phyloP scores from a whole-genome alignment of 2,113 vertebrate genomes.

The Toxotes jaculatrix region DNA sequence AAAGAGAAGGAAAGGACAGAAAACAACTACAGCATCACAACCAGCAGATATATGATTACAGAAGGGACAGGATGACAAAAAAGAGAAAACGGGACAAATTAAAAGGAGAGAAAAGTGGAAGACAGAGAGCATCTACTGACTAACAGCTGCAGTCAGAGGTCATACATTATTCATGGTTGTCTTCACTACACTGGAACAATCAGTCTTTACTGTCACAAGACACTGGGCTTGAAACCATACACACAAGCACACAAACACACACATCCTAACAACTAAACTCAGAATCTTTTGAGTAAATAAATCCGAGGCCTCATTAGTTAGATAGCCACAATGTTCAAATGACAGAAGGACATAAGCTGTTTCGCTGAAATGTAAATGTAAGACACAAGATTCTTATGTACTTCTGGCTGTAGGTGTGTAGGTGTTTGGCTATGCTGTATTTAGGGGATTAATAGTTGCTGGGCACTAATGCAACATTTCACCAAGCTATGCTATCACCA shows the following conservation, averaged over 20 bases:
- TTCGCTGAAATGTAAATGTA: neutral
- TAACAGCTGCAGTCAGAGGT: constrained; percentile 53
- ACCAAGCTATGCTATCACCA: no score
- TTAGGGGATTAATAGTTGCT: no score
- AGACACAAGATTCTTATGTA: neutral
- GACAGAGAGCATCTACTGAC: constrained; percentile 17
- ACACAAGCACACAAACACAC: neutral
- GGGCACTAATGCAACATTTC: no score
- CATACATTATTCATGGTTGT: constrained; percentile 61
- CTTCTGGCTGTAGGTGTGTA: neutral
- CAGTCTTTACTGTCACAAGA: constrained; percentile 41
- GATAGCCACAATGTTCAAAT: neutral
- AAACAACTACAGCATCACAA: neutral
- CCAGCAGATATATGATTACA: neutral
- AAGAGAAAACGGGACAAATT: neutral
- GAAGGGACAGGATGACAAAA: neutral
- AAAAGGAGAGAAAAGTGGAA: neutral
- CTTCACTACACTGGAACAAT: constrained; percentile 44
- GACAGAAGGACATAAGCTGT: neutral
- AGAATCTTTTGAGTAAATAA: neutral
- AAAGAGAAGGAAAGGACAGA: neutral
- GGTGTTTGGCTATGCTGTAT: no score
- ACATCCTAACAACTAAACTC: neutral
- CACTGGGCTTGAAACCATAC: constrained; percentile 15
- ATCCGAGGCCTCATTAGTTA: neutral